Evolutionary conservation across 2,888 invertebrate species (phyloP), one percentile per base, ranked within the genome.

Genomic region (Amblyjoppa proteus): DNA sequence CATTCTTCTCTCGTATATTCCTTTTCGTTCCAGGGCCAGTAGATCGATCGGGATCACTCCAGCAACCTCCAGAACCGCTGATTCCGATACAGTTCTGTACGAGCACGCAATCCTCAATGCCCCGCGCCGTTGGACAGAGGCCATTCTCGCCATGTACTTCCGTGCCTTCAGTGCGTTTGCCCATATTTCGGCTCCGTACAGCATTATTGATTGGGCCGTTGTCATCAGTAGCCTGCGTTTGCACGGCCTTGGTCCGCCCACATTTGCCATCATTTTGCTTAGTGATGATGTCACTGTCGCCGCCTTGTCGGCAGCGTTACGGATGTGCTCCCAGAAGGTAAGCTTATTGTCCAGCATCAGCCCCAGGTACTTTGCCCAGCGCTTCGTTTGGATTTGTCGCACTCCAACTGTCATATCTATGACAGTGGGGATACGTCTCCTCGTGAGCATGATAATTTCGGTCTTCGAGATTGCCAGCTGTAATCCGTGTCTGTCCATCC

Each of bases 21-120:
- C 11, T 61, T 81, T 78, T 16, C 84, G 45, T 49, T 89, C 87
- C 66, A 25, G 31, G 3, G 86, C 89, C 4, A 89, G 78, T 7
- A 89, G 79, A 28, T 89, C 85, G 13, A 90, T 88, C 3, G 90
- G 89, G 3, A 82, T 77, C 2, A 87, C 83, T 7, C 87, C 75
- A 0, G 88, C 89, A 0, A 90, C 69, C 9, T 88, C 86, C 25
- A 89, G 56, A 4, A 83, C 70, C 4, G 89, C 89, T 1, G 85
- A 75, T 20, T 88, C 88, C 9, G 90, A 90, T 11, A 81, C 74
- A 3, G 81, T 81, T 9, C 68, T 51, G 68, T 81, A 81, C 0
- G 74, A 51, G 31, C 87, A 86, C 4, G 88, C 79, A 0, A 88
- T 73, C 58, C 88, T 83, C 11, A 89, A 74, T 1, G 89, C 89